Percentiles rank a stretch among this genome's conserved stretches.
Evolutionary conservation across 2,888 invertebrate genomes (phyloP).

Genomic region (Camponotus fellah): DNA sequence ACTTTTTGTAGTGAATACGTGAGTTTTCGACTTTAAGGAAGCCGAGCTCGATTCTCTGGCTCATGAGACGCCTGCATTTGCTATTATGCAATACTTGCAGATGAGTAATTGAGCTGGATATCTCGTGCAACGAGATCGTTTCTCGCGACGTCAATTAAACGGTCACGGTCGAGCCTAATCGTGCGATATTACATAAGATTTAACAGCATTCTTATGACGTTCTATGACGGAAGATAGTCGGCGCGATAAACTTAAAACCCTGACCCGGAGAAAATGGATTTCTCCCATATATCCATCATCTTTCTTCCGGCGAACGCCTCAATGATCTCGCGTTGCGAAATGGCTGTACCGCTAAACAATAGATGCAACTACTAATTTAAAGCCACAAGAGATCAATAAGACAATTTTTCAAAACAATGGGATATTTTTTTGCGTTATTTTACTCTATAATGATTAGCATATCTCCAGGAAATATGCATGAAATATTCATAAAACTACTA

Average conservation of each 20-base stretch:
- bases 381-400: background rate
- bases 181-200: slow-evolving; percentile 39
- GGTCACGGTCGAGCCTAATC: slow-evolving; percentile 61
- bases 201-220: slow-evolving; percentile 32
- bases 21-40: slow-evolving; percentile 6
- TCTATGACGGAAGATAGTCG: slow-evolving; percentile 37
- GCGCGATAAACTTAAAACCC: slow-evolving; percentile 28
- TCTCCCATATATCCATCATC: slow-evolving; percentile 47
- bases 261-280: slow-evolving; percentile 45
- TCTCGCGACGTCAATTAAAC: slow-evolving; percentile 57
- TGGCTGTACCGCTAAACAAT: slow-evolving; percentile 6
- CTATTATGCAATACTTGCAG: slow-evolving; percentile 58
- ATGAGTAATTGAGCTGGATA: slow-evolving; percentile 63
- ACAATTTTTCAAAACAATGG: background rate
- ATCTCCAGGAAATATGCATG: background rate
- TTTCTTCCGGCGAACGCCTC: slow-evolving; percentile 44
- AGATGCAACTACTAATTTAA: slow-evolving; percentile 24
- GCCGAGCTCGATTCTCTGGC: background rate
- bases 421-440: background rate
- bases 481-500: no score
- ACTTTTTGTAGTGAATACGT: slow-evolving; percentile 4
- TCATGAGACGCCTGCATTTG: slow-evolving; percentile 46
- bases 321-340: slow-evolving; percentile 42
- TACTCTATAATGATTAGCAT: background rate
- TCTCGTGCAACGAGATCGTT: slow-evolving; percentile 30